Conservation (phyloP, 2,888 invertebrate genomes). For the Drosophila recens region DNA sequence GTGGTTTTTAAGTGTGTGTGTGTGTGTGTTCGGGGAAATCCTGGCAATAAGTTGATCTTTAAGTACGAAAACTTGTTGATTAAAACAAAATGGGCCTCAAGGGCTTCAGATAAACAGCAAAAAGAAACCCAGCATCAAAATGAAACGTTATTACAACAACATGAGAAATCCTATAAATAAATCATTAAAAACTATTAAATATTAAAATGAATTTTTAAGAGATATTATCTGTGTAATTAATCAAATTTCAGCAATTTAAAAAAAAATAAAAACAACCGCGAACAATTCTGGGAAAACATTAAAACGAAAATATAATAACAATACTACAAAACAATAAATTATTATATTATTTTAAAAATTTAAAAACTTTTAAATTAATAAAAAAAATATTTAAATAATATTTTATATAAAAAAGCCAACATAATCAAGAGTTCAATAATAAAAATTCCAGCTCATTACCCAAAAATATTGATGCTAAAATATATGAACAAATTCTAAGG, state of each 20-base stretch:
- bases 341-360: background rate
- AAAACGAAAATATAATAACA: too few species aligned
- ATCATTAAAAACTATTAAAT: background rate
- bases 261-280: background rate
- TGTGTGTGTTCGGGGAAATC: constrained; percentile 57
- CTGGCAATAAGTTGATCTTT: constrained; percentile 52
- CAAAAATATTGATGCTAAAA: background rate
- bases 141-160: background rate
- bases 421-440: background rate
- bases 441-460: background rate
- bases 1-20: constrained; percentile 10
- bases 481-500: background rate
- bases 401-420: background rate
- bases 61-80: constrained; percentile 34
- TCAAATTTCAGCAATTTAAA: background rate
- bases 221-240: background rate
- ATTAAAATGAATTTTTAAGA: background rate
- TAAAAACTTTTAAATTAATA: background rate
- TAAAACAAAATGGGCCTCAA: constrained; percentile 34
- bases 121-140: constrained; percentile 16
- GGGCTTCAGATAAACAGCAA: constrained; percentile 24
- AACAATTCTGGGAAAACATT: too few species aligned
- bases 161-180: constrained; percentile 1
- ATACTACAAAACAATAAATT: background rate
- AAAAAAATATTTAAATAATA: background rate